A percentile compares a stretch with the other conserved stretches of the same genome.
These are phyloP conservation scores for Hypanus sabinus DNA, from an alignment of 2,113 vertebrate genomes.

Conservation along the genomic window DNA sequence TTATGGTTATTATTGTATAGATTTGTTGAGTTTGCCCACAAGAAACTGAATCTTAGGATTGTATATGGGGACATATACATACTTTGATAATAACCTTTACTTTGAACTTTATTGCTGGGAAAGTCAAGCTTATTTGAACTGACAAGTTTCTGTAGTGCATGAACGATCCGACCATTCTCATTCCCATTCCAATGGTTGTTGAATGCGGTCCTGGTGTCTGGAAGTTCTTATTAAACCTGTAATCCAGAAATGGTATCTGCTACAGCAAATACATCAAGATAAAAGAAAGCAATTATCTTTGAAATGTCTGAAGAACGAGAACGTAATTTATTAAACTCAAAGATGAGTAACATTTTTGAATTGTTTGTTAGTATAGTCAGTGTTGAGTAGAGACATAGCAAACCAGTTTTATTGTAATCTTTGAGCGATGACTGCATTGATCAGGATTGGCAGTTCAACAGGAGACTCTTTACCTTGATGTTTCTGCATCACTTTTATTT, in stretches of 20 bases:
- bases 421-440: neutral
- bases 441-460: neutral
- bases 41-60: too few relatives aligned
- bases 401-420: neutral
- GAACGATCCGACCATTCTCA: neutral
- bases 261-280: neutral
- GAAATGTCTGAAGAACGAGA: neutral
- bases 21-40: too few relatives aligned
- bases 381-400: neutral
- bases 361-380: neutral
- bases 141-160: too few relatives aligned
- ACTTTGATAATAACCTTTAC: too few relatives aligned
- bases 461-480: neutral
- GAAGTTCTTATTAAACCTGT: neutral
- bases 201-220: neutral
- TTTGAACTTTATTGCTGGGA: neutral
- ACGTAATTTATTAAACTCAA: neutral
- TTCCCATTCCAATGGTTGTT: neutral
- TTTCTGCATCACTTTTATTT: neutral
- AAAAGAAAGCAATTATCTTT: neutral
- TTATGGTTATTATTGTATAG: too few relatives aligned
- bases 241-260: neutral
- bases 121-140: neutral
- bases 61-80: too few relatives aligned
- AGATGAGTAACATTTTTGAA: neutral